Evolutionary conservation across 2,113 vertebrate species (phyloP), one percentile per base, ranked within the genome.

Genomic region (Pseudorectes ferrugineus): DNA sequence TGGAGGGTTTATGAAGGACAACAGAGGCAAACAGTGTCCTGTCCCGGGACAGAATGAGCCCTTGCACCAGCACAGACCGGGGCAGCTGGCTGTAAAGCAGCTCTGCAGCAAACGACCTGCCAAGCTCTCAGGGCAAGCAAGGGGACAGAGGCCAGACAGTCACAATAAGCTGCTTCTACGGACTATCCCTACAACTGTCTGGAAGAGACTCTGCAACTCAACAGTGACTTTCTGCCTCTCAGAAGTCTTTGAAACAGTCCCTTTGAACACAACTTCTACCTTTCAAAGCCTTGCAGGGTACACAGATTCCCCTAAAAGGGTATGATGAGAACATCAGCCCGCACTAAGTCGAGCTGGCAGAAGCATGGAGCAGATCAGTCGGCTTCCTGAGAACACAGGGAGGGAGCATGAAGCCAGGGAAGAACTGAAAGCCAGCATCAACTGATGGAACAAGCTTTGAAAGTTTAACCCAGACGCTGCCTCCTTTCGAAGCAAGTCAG

Each of bases 301-400:
- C 18, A 33, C 6, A 26, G 61, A 36, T 11, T 54, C 48, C 52
- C 63, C 58, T 77, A 22, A 57, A 73, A 36, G 63, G 7, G 11
- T 20, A 24, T 19, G 31, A 29, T 17, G 66, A 57, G 40, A 74
- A 36, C 10, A 70, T 12, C 23, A 36, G 68, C 42, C 45, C 2
- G 0, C 23, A 52, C 24, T 11, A 16, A 35, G 25, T 5, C 6
- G 2, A 75, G 72, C 57, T 72, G 74, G 46, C 42, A 35, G 51
- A 38, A 54, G 65, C n/a, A 35, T 0, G 0, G 23, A 5, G 18
- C 4, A 48, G 36, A 23, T 73, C 89, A 54, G n/a, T 43, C 0
- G 0, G 72, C 59, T 66, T 59, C 72, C 54, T 31, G 29, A 54
- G 43, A 80, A 71, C 61, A 29, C 1, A 8, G 21, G 7, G 10